These are phyloP conservation scores for Arothron firmamentum DNA, from an alignment of 2,113 vertebrate genomes.

Conservation along the genomic window DNA sequence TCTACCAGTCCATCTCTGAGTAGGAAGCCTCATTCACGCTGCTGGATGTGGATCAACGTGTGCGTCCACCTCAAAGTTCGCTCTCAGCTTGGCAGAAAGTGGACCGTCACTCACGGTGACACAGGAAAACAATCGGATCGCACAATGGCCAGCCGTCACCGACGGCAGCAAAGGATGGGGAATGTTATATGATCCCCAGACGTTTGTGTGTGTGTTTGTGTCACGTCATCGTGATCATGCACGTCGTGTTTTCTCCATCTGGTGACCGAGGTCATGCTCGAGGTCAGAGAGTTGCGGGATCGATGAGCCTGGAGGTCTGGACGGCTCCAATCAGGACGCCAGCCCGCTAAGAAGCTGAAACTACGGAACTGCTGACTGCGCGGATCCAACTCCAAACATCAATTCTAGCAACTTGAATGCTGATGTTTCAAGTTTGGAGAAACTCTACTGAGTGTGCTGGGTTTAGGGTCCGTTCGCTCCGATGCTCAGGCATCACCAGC, in stretches of 20 bases:
- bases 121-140: conserved; percentile 29
- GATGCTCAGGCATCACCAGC: too few species aligned
- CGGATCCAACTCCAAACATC: too few species aligned
- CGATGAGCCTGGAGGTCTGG: too few species aligned
- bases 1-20: not conserved
- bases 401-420: too few species aligned
- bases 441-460: too few species aligned
- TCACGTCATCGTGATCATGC: conserved; percentile 23
- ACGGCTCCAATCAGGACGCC: too few species aligned
- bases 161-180: conserved; percentile 36
- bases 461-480: too few species aligned
- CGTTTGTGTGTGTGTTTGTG: conserved; percentile 10
- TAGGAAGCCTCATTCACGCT: conserved; percentile 7
- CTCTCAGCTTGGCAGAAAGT: conserved; percentile 4
- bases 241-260: not conserved
- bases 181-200: conserved; percentile 21
- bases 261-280: not conserved
- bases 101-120: conserved; percentile 26
- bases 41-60: conserved; percentile 1
- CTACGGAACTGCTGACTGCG: too few species aligned
- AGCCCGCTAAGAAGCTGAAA: too few species aligned
- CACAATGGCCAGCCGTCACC: conserved; percentile 23
- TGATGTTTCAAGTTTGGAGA: too few species aligned
- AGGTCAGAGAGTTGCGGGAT: too few species aligned
- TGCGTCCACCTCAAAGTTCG: conserved; percentile 11